Base-by-base conservation (phyloP, 2,797 vertebrate genomes). In the Periophthalmus magnuspinnatus region DNA sequence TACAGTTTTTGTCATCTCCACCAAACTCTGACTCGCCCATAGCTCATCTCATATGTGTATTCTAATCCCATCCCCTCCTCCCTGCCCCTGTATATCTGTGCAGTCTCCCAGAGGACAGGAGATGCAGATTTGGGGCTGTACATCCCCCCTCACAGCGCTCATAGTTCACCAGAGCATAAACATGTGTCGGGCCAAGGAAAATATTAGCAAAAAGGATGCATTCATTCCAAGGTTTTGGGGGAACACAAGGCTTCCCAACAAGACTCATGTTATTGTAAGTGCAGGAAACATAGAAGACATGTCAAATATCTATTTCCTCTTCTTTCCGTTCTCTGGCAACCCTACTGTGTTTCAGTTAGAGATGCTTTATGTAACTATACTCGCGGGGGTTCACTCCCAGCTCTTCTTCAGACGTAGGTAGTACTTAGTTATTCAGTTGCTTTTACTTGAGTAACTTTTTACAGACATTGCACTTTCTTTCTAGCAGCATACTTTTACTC, bases 181-280 rank as follows among this genome's bases (percentile, higher is more conserved):
- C 86, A 86, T 64, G 59, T 81, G 80, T 77, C 71, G 73, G 72
- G 81, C 89, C 90, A 91, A 86, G 72, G 60, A 75, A 91, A 90
- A 91, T 88, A 89, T 92, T 88, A 87, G 81, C 64, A 74, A 68
- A 88, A 85, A 33, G 64, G 65, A 79, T 78, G 56, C 55, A 14
- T 22, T 56, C 81, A 81, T 75, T 59, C 69, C 67, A 56, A 84
- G 68, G 74, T 69, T 81, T 79, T 68, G 73, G 75, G 79, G 81
- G 88, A 81, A 65, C 79, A 67, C 8, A 34, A 76, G 68, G 70
- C 72, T 78, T 45, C 48, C 65, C 67, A 75, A 65, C 59, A 67
- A 68, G 34, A 19, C 71, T 80, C 58, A 48, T 80, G 56, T 80
- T 79, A 55, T 83, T 75, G 69, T 82, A 84, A 38, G 6, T 68